Evolutionary conservation across 2,113 vertebrate species (phyloP).

Genomic region (Bagarius yarrelli): DNA sequence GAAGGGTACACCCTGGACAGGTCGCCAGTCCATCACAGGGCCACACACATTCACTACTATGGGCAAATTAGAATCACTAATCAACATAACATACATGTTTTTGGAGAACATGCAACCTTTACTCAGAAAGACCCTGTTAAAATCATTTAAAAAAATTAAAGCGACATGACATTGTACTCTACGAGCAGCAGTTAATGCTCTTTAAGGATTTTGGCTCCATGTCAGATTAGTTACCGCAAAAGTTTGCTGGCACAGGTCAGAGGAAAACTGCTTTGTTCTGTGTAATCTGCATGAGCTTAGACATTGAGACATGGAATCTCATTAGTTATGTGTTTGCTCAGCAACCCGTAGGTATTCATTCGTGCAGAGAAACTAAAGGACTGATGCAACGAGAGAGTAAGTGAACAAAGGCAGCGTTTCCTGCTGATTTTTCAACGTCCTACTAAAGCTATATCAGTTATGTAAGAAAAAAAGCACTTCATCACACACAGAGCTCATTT

Average conservation of each 20-base stretch:
- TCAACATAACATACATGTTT: too few relatives aligned
- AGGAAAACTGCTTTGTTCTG: conserved; percentile 32
- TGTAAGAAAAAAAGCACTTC: not conserved
- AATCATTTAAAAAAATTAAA: too few relatives aligned
- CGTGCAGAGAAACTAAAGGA: conserved; percentile 23
- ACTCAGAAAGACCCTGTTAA: too few relatives aligned
- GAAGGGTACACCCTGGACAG: too few relatives aligned
- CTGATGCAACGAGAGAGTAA: not conserved
- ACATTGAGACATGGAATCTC: conserved; percentile 37
- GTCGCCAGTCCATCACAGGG: too few relatives aligned
- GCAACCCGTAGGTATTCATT: conserved; percentile 40
- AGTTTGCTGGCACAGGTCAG: not conserved
- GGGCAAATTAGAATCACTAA: too few relatives aligned
- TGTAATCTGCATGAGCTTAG: conserved; percentile 21
- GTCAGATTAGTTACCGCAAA: not conserved
- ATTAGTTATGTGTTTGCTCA: conserved; percentile 53
- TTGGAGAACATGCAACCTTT: too few relatives aligned
- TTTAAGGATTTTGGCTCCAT: not conserved
- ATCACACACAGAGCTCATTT: conserved; percentile 13
- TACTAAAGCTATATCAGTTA: not conserved
- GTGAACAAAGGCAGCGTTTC: not conserved
- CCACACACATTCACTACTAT: too few relatives aligned
- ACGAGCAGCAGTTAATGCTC: too few relatives aligned
- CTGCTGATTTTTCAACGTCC: conserved; percentile 8
- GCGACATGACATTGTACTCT: too few relatives aligned